Conservation (phyloP, 1,140 invertebrate genomes). For the Zaprionus gabonicus region DNA sequence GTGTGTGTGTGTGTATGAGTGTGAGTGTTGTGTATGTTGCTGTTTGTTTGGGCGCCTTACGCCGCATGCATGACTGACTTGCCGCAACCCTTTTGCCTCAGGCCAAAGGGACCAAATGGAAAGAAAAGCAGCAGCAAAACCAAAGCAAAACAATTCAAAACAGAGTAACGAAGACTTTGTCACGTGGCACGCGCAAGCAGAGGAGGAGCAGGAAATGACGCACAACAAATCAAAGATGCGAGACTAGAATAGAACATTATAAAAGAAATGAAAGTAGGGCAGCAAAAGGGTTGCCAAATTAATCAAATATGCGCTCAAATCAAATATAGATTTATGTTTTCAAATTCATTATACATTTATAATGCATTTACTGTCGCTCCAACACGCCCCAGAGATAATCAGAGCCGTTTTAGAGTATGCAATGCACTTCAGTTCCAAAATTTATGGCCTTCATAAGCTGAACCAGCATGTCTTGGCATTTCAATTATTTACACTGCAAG, state of each 20-base stretch:
- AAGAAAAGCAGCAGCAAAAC: background rate
- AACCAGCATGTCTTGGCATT: background rate
- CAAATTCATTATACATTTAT: background rate
- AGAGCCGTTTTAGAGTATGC: background rate
- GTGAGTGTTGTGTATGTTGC: background rate
- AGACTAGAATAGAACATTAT: background rate
- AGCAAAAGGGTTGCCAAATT: background rate
- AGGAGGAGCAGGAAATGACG: background rate
- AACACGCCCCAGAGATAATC: background rate
- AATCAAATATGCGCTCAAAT: background rate
- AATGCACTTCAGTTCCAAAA: background rate
- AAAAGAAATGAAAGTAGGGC: background rate
- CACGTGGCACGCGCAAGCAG: background rate
- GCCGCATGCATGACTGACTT: conserved; percentile 49
- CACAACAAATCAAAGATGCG: conserved; percentile 5
- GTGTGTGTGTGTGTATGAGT: background rate
- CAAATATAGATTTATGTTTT: background rate
- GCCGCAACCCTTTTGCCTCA: conserved; percentile 24
- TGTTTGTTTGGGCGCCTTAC: conserved; percentile 43
- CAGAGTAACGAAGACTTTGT: conserved; percentile 2
- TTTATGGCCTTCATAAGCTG: background rate
- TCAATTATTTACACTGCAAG: background rate
- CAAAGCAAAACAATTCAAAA: conserved; percentile 20
- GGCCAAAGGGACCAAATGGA: background rate
- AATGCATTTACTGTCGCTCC: background rate